Conservation (phyloP, 2,113 vertebrate genomes). For the Phycodurus eques region DNA sequence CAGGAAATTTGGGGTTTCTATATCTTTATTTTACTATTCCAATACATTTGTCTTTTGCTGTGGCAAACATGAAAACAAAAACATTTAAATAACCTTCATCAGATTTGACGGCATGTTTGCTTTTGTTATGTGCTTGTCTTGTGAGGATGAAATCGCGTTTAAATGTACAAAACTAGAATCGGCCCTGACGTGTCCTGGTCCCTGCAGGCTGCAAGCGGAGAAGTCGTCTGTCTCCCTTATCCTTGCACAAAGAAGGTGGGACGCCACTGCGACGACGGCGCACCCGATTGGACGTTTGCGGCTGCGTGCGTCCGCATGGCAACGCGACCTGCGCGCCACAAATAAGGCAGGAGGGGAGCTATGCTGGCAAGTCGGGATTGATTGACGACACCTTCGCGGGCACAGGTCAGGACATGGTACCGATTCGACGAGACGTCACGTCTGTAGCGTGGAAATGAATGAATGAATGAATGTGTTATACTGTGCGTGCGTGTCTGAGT, state of each 20-base stretch:
- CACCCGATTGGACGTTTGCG: slow-evolving; percentile 49
- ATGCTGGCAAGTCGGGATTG: background rate
- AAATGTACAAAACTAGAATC: too few relatives aligned
- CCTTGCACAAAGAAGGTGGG: slow-evolving; percentile 20
- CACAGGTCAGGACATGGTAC: slow-evolving; percentile 58
- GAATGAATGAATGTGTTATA: background rate
- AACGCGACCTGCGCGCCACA: slow-evolving; percentile 58
- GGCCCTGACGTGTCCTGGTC: background rate
- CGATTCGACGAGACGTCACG: slow-evolving; percentile 3
- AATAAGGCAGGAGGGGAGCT: slow-evolving; percentile 2
- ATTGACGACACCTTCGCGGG: background rate
- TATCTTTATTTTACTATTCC: too few relatives aligned
- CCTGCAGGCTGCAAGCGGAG: background rate
- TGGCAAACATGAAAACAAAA: too few relatives aligned
- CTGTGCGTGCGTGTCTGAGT: background rate
- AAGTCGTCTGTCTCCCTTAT: background rate
- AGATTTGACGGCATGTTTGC: too few relatives aligned
- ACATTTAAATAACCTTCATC: too few relatives aligned
- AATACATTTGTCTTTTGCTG: too few relatives aligned
- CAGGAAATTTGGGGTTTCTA: too few relatives aligned
- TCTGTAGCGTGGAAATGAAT: background rate
- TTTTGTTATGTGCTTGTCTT: too few relatives aligned
- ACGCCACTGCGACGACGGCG: slow-evolving; percentile 21
- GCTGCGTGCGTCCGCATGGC: slow-evolving; percentile 68
- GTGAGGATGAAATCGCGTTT: too few relatives aligned